Evolutionary conservation across 30 jellyfish, hydroid and myxozoan genomes (phyloP).

Genomic region (Aurelia aurita): DNA sequence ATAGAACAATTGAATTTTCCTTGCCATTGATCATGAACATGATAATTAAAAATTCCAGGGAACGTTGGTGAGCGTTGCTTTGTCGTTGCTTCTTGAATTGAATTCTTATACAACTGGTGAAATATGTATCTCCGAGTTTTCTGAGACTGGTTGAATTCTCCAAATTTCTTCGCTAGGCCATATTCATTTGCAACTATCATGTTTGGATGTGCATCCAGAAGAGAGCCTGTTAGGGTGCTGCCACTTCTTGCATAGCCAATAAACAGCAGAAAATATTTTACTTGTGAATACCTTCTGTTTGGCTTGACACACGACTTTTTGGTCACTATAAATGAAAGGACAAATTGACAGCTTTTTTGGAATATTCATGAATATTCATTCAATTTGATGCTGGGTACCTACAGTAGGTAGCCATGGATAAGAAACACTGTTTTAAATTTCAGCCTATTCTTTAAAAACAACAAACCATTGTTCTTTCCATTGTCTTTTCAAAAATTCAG

Average conservation of each 20-base stretch:
- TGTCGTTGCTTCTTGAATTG: constrained; percentile 46
- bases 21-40: constrained; percentile 89
- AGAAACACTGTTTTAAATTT: too few relatives aligned
- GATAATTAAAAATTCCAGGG: constrained; percentile 59
- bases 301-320: background rate
- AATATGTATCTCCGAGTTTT: constrained; percentile 43
- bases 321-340: background rate
- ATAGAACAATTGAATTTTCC: constrained; percentile 69
- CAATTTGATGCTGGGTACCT: too few relatives aligned
- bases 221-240: constrained; percentile 82
- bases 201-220: constrained; percentile 90
- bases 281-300: constrained; percentile 17
- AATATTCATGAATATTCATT: too few relatives aligned
- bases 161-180: constrained; percentile 56
- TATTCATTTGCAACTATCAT: constrained; percentile 86
- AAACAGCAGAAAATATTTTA: constrained; percentile 69
- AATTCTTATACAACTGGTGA: constrained; percentile 62
- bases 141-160: constrained; percentile 18
- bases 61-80: constrained; percentile 53
- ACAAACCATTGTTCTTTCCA: too few relatives aligned
- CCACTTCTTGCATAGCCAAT: constrained; percentile 96
- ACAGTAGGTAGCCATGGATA: too few relatives aligned
- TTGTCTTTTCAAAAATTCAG: too few relatives aligned
- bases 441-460: too few relatives aligned
- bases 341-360: too few relatives aligned